These are phyloP conservation scores for Setophaga kirtlandii DNA, from an alignment of 2,113 vertebrate genomes.

Conservation along the genomic window DNA sequence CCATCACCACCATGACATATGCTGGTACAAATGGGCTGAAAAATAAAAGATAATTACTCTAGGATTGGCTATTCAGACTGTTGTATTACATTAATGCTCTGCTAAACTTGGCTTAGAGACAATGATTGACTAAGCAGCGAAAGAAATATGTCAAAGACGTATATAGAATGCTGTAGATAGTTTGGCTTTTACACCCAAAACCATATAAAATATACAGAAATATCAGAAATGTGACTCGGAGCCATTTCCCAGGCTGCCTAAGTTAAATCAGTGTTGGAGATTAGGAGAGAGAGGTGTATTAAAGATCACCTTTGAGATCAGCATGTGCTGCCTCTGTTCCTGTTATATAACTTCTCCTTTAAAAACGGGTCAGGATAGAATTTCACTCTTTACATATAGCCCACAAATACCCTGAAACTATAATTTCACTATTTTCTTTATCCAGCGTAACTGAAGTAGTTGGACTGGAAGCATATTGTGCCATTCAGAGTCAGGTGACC, in stretches of 20 bases:
- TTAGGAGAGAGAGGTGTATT: background rate
- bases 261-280: background rate
- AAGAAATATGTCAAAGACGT: background rate
- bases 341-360: background rate
- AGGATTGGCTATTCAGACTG: background rate
- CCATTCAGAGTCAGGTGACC: background rate
- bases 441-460: background rate
- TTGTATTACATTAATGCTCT: background rate
- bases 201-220: background rate
- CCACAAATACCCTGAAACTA: background rate
- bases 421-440: background rate
- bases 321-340: background rate
- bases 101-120: background rate
- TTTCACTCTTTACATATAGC: background rate
- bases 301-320: background rate
- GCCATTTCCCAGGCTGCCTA: background rate
- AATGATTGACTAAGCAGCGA: background rate
- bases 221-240: background rate
- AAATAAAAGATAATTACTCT: background rate
- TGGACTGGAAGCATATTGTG: background rate
- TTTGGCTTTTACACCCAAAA: background rate
- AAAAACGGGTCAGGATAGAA: background rate
- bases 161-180: background rate
- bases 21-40: background rate
- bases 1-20: background rate